Percentiles rank a stretch among this genome's conserved stretches.
Evolutionary conservation across 2,888 invertebrate species (phyloP).

Genomic region (Fragum sueziense): DNA sequence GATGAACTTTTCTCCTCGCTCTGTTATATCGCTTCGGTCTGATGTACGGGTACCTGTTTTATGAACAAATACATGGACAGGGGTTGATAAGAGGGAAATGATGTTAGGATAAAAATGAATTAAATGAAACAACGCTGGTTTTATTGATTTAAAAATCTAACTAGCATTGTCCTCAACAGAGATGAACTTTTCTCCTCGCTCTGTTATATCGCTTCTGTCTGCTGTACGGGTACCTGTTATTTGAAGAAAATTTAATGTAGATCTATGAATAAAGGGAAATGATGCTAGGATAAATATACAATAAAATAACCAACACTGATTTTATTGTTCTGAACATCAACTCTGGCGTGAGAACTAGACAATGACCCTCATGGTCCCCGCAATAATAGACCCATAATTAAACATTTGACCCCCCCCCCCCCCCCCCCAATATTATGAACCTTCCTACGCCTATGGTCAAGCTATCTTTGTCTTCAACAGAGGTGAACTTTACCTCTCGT

Average conservation of each 20-base stretch:
- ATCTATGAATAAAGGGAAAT: too few species aligned
- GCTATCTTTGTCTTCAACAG: conserved; percentile 32
- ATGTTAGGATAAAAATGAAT: too few species aligned
- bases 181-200: conserved; percentile 48
- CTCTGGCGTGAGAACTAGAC: background rate
- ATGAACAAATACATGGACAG: background rate
- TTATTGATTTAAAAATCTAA: background rate
- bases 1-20: conserved; percentile 48
- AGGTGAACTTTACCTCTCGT: conserved; percentile 46
- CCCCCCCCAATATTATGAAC: too few species aligned
- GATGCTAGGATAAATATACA: too few species aligned
- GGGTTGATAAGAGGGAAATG: too few species aligned
- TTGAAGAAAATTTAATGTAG: background rate
- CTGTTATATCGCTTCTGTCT: background rate
- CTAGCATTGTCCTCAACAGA: conserved; percentile 36
- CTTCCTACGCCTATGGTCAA: too few species aligned
- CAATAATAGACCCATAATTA: too few species aligned
- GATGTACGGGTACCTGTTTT: background rate
- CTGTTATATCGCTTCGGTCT: background rate
- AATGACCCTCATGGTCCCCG: too few species aligned
- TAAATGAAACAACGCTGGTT: too few species aligned
- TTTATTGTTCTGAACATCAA: background rate
- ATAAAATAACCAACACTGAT: too few species aligned
- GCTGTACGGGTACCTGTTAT: background rate
- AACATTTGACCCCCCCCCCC: too few species aligned